Percentiles rank a stretch among this genome's conserved stretches.
Evolutionary conservation across 2,888 invertebrate genomes (phyloP).

Genomic region (Ligdia adustata): DNA sequence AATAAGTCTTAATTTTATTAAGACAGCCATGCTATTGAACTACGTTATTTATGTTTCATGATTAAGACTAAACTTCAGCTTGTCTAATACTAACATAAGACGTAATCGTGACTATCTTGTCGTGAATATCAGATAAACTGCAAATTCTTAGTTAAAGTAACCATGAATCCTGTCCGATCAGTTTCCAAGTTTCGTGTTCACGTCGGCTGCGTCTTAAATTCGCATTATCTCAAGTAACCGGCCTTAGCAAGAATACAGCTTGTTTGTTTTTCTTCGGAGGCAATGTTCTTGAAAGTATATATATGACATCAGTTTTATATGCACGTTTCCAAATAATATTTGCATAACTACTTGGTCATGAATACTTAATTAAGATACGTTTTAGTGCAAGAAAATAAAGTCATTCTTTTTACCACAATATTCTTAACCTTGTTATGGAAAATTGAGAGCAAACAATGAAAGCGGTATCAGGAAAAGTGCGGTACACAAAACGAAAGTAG

Average conservation of each 20-base stretch:
- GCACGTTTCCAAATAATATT: too few relatives aligned
- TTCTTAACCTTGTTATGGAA: constrained; percentile 6
- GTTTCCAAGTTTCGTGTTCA: constrained; percentile 28
- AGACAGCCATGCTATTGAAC: neutral
- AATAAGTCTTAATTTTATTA: neutral
- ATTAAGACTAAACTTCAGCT: neutral
- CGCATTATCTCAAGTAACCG: constrained; percentile 12
- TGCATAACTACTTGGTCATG: too few relatives aligned
- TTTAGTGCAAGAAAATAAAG: neutral
- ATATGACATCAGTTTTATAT: too few relatives aligned
- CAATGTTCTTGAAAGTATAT: too few relatives aligned
- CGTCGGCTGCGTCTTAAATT: constrained; percentile 16
- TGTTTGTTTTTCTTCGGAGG: neutral
- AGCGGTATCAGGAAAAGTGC: constrained; percentile 27
- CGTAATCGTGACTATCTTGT: constrained; percentile 9
- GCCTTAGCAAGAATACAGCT: constrained; percentile 14
- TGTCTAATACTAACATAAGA: neutral
- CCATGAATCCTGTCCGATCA: constrained; percentile 13
- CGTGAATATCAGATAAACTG: constrained; percentile 15
- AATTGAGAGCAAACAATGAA: constrained; percentile 35
- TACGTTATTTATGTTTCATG: constrained; percentile 2
- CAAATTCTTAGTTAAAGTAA: constrained; percentile 7
- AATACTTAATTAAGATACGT: too few relatives aligned
- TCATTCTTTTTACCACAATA: neutral
- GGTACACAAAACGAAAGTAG: constrained; percentile 26